Percentiles rank a stretch among this genome's conserved stretches.
Conservation (phyloP, 2,888 invertebrate genomes). For the Myathropa florea region DNA sequence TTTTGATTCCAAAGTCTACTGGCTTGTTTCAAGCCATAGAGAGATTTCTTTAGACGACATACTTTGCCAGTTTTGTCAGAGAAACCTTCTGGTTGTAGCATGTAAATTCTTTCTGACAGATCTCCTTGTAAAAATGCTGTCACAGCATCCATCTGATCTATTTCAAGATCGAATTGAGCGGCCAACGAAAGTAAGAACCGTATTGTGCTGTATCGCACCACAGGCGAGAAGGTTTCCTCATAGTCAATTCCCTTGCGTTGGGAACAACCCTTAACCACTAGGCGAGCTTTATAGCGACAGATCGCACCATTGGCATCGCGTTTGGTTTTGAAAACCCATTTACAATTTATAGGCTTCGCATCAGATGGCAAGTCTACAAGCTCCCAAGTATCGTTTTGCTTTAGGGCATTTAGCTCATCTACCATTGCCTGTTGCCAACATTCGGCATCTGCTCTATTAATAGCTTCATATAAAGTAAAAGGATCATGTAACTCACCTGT, state of each 20-base stretch:
- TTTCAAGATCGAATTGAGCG: background rate
- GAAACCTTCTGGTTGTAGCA: conserved; percentile 67
- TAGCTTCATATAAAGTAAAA: too few species aligned
- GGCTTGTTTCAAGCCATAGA: conserved; percentile 57
- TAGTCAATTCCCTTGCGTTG: conserved; percentile 3
- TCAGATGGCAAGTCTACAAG: too few species aligned
- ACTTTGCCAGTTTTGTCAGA: too few species aligned
- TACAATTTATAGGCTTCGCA: too few species aligned
- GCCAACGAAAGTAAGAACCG: conserved; percentile 9
- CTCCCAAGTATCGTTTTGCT: too few species aligned
- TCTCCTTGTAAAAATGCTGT: conserved; percentile 50
- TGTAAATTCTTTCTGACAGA: conserved; percentile 48
- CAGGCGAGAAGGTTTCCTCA: conserved; percentile 8
- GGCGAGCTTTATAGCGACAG: conserved; percentile 1
- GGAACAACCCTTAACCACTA: conserved; percentile 7
- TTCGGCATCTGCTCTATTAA: too few species aligned
- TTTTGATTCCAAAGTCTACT: conserved; percentile 64
- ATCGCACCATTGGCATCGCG: background rate
- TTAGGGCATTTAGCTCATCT: too few species aligned
- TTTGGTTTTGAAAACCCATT: conserved; percentile 15
- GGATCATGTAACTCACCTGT: too few species aligned
- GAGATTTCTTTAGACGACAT: conserved; percentile 33
- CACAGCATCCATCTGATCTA: conserved; percentile 31
- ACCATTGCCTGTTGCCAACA: too few species aligned
- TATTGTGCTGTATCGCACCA: background rate